A percentile compares a stretch with the other conserved stretches of the same genome.
Conservation (phyloP, 2,797 vertebrate species). For the Brachyalestes nurse region DNA sequence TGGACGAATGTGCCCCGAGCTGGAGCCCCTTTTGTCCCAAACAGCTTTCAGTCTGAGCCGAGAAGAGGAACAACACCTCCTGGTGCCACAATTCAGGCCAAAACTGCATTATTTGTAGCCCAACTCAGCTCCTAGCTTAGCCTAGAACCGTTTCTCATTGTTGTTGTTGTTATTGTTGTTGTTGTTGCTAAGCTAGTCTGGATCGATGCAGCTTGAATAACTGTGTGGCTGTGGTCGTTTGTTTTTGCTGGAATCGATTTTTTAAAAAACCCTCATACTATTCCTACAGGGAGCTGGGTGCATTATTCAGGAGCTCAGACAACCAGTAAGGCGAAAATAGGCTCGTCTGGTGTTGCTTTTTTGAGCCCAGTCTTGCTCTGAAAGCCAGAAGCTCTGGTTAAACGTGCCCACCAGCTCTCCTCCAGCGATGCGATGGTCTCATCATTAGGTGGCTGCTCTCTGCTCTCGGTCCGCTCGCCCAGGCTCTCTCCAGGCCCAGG, state of each 20-base stretch:
- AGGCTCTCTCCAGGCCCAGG: not conserved
- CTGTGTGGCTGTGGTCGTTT: not conserved
- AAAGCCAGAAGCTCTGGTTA: not conserved
- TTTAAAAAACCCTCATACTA: too few relatives aligned
- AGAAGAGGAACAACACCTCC: not conserved
- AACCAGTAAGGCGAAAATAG: not conserved
- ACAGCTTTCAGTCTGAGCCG: not conserved
- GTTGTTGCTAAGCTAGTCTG: constrained; percentile 3
- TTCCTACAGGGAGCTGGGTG: not conserved
- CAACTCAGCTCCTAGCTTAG: not conserved
- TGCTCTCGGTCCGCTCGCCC: not conserved
- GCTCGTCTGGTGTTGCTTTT: not conserved
- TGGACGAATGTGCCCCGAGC: constrained; percentile 33
- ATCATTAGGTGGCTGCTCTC: constrained; percentile 39
- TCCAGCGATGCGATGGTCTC: constrained; percentile 51
- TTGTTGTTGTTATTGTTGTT: constrained; percentile 30
- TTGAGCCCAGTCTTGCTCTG: not conserved
- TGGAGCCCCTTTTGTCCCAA: constrained; percentile 20
- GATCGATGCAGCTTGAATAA: constrained; percentile 2
- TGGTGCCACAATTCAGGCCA: not conserved
- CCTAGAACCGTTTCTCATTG: constrained; percentile 6
- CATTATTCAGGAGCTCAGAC: too few relatives aligned
- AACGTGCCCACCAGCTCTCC: not conserved
- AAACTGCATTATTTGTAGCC: not conserved
- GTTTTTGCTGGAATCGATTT: not conserved